Evolutionary conservation across 2,797 vertebrate species (phyloP).

Genomic region (Brotula barbata): DNA sequence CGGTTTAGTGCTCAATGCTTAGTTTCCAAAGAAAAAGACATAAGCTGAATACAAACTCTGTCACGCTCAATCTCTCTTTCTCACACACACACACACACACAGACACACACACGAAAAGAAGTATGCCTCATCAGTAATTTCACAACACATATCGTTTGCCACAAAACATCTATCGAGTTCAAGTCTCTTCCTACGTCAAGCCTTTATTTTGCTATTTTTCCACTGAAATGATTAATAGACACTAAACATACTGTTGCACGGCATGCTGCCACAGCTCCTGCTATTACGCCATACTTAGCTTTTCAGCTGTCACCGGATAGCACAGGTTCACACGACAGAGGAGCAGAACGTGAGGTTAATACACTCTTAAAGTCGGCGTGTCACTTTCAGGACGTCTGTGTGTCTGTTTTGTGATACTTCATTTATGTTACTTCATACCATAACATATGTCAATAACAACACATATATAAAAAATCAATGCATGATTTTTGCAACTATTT

Average conservation of each 20-base stretch:
- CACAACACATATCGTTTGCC: constrained; percentile 33
- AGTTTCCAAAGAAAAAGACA: not conserved
- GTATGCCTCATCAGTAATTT: constrained; percentile 39
- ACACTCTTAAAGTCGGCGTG: constrained; percentile 40
- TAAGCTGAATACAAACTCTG: not conserved
- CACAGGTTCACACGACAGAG: constrained; percentile 41
- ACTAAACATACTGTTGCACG: constrained; percentile 72
- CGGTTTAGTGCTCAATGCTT: not conserved
- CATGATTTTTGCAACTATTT: no score
- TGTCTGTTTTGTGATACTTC: constrained; percentile 22
- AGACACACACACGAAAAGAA: constrained; percentile 7
- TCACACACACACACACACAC: constrained; percentile 14
- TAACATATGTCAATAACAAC: not conserved
- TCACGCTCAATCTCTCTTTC: no score
- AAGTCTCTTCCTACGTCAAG: constrained; percentile 47
- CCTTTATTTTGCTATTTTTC: constrained; percentile 76
- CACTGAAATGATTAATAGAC: constrained; percentile 78
- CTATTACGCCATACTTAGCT: constrained; percentile 63
- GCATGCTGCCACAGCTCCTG: constrained; percentile 67
- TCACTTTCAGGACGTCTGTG: constrained; percentile 23
- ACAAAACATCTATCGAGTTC: constrained; percentile 58
- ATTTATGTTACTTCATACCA: not conserved
- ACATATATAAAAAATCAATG: not conserved
- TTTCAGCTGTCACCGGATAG: constrained; percentile 56
- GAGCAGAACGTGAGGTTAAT: constrained; percentile 50